phyloP scores from a whole-genome alignment of 2,888 invertebrate genomes.

The Notodonta ziczac region DNA sequence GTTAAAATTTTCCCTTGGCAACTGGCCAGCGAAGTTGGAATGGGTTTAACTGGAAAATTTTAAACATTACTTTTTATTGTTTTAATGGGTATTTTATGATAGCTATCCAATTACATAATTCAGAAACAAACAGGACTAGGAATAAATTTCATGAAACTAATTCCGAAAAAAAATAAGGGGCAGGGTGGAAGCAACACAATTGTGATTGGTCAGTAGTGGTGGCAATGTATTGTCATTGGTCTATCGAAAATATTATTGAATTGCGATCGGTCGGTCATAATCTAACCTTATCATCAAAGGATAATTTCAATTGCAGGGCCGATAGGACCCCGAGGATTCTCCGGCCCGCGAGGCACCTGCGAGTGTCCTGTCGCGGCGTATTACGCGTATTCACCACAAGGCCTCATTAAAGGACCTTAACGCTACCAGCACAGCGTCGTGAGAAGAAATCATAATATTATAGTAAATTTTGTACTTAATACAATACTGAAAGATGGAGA shows the following conservation, averaged over 20 bases:
- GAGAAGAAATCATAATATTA: not conserved
- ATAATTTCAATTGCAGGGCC: slow-evolving; percentile 50
- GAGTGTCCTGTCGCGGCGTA: slow-evolving; percentile 83
- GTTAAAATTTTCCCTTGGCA: not conserved
- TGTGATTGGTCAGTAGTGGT: no score
- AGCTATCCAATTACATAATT: no score
- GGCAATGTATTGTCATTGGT: no score
- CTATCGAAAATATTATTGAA: no score
- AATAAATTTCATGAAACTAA: no score
- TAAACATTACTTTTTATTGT: slow-evolving; percentile 3
- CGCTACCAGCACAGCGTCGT: not conserved
- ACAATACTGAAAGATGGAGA: slow-evolving; percentile 15
- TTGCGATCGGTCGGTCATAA: no score
- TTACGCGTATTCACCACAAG: slow-evolving; percentile 78
- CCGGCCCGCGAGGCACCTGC: slow-evolving; percentile 86
- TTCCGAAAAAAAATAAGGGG: no score
- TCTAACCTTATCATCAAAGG: no score
- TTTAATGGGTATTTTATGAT: slow-evolving; percentile 3
- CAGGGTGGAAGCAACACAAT: no score
- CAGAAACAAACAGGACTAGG: no score
- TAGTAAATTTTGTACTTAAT: slow-evolving; percentile 37
- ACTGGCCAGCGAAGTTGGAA: not conserved
- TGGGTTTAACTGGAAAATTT: not conserved
- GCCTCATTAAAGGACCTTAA: slow-evolving; percentile 85
- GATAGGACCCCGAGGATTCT: slow-evolving; percentile 81